A percentile compares a stretch with the other conserved stretches of the same genome.
These are phyloP conservation scores for Eurystomus glaucurus DNA, from an alignment of 2,797 vertebrate species.

Conservation along the genomic window DNA sequence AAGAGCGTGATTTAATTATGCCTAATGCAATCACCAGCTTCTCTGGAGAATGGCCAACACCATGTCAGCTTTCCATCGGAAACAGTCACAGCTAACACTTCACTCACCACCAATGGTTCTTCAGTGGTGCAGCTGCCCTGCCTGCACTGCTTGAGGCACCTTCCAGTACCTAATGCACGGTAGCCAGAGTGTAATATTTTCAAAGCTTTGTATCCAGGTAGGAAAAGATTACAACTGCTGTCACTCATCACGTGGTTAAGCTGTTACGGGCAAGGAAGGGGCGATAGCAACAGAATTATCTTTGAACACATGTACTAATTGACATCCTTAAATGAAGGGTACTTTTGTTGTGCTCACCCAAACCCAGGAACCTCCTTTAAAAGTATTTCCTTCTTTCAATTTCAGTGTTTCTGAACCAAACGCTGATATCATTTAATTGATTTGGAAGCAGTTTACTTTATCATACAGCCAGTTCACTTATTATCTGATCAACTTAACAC, in stretches of 20 bases:
- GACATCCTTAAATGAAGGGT: background rate
- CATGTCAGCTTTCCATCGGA: background rate
- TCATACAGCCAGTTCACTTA: background rate
- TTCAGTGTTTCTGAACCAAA: background rate
- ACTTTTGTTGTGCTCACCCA: background rate
- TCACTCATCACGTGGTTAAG: accelerated
- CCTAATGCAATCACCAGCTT: background rate
- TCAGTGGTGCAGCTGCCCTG: background rate
- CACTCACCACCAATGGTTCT: background rate
- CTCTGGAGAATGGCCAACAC: background rate
- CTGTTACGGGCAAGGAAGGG: background rate
- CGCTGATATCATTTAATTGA: background rate
- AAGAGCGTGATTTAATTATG: background rate
- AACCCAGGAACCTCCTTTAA: background rate
- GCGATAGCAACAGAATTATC: background rate
- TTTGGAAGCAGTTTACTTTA: background rate
- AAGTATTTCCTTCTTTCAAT: background rate
- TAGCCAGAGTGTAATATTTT: background rate
- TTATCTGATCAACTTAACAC: background rate
- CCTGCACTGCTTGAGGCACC: background rate
- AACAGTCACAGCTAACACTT: background rate
- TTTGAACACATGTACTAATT: background rate
- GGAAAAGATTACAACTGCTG: background rate
- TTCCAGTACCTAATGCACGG: accelerated
- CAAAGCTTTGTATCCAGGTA: accelerated